These are phyloP conservation scores for Charina bottae DNA, from an alignment of 2,113 vertebrate species.

Conservation along the genomic window DNA sequence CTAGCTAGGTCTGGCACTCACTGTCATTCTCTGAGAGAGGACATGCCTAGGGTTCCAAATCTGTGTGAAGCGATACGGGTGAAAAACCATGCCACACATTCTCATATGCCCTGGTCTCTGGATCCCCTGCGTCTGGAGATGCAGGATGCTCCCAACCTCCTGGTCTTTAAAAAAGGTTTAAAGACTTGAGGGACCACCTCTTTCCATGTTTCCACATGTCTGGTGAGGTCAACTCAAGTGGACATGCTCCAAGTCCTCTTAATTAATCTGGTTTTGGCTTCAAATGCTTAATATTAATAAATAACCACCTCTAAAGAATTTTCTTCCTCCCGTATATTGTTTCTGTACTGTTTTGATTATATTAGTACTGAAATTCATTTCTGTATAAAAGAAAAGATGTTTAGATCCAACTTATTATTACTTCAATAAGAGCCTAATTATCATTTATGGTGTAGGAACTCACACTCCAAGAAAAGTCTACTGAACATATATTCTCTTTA, in stretches of 20 bases:
- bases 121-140: not conserved
- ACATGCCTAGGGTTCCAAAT: not conserved
- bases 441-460: slow-evolving; percentile 51
- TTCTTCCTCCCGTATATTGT: not conserved
- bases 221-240: not conserved
- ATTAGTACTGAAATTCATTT: not conserved
- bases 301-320: not conserved
- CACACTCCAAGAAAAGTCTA: slow-evolving; percentile 47
- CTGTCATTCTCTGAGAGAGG: not conserved
- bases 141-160: not conserved
- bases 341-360: not conserved
- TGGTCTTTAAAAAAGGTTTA: not conserved
- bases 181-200: not conserved
- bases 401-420: slow-evolving; percentile 20
- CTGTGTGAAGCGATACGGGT: not conserved
- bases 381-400: not conserved
- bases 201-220: not conserved
- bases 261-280: not conserved
- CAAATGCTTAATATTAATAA: not conserved
- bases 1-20: not conserved
- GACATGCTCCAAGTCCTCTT: not conserved
- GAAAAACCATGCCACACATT: not conserved
- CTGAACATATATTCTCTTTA: slow-evolving; percentile 51
- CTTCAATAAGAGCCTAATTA: slow-evolving; percentile 38
- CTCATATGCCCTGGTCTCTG: not conserved